Evolutionary conservation across 2,797 vertebrate genomes (phyloP).

Genomic region (Tenualosa thibaudeaui): DNA sequence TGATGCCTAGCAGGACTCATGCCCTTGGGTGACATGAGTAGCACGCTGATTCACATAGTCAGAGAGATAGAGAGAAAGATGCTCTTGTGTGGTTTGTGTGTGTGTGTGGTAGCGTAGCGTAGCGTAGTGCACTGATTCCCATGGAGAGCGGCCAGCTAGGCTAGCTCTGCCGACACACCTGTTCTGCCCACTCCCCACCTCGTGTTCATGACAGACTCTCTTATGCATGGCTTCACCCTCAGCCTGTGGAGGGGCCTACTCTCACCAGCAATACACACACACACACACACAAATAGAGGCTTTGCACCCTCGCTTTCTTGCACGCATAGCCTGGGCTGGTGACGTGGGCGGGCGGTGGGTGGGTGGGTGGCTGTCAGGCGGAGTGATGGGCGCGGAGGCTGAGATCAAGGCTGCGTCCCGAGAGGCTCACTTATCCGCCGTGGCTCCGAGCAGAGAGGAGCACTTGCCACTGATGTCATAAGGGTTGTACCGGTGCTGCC

Average conservation of each 20-base stretch:
- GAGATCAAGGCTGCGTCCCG: neutral
- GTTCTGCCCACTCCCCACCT: neutral
- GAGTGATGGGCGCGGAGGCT: neutral
- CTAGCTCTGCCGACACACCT: neutral
- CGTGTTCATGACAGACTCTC: neutral
- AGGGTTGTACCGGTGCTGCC: neutral
- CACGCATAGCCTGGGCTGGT: neutral
- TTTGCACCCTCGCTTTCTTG: neutral
- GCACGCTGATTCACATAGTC: too few species aligned
- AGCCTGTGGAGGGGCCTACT: neutral
- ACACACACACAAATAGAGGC: neutral
- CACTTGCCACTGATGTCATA: neutral
- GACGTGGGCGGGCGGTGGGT: neutral
- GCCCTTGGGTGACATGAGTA: too few species aligned
- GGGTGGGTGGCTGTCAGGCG: neutral
- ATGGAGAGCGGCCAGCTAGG: neutral
- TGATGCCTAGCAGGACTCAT: too few species aligned
- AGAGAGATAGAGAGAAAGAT: too few species aligned
- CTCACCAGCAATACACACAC: neutral
- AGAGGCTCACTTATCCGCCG: neutral
- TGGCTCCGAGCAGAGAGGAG: neutral
- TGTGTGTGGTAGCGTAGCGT: neutral
- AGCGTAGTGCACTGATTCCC: neutral
- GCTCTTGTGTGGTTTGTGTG: too few species aligned
- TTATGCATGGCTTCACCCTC: constrained; percentile 11